These are phyloP conservation scores for Nycticebus coucang DNA, from an alignment of 2,113 vertebrate species.

Conservation along the genomic window DNA sequence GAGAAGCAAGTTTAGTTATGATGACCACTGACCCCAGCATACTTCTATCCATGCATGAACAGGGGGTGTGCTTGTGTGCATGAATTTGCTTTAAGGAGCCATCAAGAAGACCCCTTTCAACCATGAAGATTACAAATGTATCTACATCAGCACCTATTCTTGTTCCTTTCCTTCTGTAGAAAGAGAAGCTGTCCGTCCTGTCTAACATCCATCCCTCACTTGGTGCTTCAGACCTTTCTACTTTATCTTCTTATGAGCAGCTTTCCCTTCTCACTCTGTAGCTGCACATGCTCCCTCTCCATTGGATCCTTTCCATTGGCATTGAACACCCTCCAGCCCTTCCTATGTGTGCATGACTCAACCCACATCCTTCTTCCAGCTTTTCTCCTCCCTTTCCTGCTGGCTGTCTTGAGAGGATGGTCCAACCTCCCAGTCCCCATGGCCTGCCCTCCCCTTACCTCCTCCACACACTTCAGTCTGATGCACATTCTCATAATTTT, in stretches of 20 bases:
- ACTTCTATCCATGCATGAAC: background rate
- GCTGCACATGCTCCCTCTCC: background rate
- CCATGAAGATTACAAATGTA: background rate
- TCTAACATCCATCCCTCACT: no score
- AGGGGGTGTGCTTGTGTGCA: background rate
- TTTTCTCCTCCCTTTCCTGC: background rate
- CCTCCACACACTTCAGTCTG: background rate
- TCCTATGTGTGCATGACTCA: background rate
- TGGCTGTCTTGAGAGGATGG: background rate
- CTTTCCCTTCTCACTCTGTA: background rate
- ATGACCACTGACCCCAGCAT: background rate
- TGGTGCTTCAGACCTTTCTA: background rate
- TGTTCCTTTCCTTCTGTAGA: background rate
- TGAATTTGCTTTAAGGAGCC: background rate
- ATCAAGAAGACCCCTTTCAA: background rate
- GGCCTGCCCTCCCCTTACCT: background rate
- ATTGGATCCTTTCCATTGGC: background rate
- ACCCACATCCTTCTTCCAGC: no score
- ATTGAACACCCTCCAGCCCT: background rate
- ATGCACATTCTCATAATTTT: background rate
- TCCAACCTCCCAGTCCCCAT: background rate
- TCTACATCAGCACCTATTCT: background rate
- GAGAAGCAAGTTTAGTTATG: background rate
- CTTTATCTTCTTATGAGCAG: background rate
- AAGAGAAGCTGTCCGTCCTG: background rate